Percentiles rank a stretch among this genome's conserved stretches.
Evolutionary conservation across 1,140 invertebrate genomes (phyloP).

Genomic region (Eciton burchellii): DNA sequence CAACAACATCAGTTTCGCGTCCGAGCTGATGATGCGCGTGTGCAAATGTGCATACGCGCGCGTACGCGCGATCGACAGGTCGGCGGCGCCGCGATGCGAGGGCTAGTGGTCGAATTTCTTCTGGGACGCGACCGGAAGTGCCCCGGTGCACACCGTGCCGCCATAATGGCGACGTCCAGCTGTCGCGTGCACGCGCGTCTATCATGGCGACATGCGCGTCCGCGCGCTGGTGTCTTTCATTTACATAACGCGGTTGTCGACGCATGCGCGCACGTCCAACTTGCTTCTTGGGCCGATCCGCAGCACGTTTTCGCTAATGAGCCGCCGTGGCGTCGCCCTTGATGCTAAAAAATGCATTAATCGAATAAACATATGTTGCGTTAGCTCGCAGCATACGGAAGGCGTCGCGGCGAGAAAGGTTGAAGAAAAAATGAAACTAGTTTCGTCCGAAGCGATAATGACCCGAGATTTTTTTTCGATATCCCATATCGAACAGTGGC

Average conservation of each 20-base stretch:
- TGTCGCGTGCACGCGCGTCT: slow-evolving; percentile 75
- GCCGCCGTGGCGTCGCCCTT: slow-evolving; percentile 20
- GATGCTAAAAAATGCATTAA: slow-evolving; percentile 48
- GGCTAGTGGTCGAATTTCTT: background rate
- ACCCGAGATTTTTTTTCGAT: too few species aligned
- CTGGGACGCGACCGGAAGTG: background rate
- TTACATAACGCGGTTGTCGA: slow-evolving; percentile 73
- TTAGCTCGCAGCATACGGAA: background rate
- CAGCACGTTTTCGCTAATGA: slow-evolving; percentile 6
- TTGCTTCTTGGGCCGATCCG: slow-evolving; percentile 32
- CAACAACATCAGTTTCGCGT: background rate
- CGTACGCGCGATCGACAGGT: background rate
- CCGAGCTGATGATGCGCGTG: background rate
- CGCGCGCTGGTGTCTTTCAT: slow-evolving; percentile 67
- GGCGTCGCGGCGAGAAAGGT: background rate
- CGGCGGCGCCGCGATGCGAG: background rate
- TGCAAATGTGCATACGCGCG: slow-evolving; percentile 22
- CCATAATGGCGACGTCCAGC: slow-evolving; percentile 79
- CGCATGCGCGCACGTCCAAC: slow-evolving; percentile 18
- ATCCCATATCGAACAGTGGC: too few species aligned
- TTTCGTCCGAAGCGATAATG: too few species aligned
- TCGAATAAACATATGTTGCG: slow-evolving; percentile 40
- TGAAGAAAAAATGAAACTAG: too few species aligned
- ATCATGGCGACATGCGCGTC: slow-evolving; percentile 67
- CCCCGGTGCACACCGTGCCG: slow-evolving; percentile 69